phyloP scores from a whole-genome alignment of 2,113 vertebrate species.

The Eudyptes chrysolophus region DNA sequence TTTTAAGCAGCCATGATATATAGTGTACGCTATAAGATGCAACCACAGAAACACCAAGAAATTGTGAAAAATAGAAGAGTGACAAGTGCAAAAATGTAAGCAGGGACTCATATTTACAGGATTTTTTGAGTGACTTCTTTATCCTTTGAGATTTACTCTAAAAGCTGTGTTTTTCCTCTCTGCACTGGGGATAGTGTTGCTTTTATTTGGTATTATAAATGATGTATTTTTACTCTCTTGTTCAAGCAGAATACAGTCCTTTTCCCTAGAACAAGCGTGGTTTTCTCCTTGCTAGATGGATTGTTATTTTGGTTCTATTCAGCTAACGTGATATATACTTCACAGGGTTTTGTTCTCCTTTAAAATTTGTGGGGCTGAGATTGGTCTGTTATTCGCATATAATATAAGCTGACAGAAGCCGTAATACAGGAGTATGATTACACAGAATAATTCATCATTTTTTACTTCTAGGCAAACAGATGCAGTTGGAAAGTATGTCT shows the following conservation, averaged over 20 bases:
- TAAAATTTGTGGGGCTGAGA: background rate
- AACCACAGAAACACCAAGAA: background rate
- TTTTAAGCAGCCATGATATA: background rate
- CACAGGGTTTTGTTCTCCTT: background rate
- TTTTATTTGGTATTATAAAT: background rate
- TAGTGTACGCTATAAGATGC: background rate
- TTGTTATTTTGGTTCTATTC: background rate
- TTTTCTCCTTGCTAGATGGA: background rate
- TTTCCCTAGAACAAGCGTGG: background rate
- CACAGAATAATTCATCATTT: conserved; percentile 33
- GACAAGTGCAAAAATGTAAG: background rate
- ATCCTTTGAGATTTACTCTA: background rate
- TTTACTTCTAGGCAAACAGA: conserved; percentile 35
- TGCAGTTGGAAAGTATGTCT: background rate
- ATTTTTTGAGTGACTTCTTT: background rate
- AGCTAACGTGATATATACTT: background rate
- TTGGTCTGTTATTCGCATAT: background rate
- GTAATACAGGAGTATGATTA: background rate
- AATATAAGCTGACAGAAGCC: background rate
- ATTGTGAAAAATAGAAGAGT: background rate
- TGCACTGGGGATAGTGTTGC: background rate
- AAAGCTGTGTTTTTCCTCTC: background rate
- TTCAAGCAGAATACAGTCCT: background rate
- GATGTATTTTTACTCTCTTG: background rate
- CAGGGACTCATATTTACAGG: background rate